These are phyloP conservation scores for Zootoca vivipara DNA, from an alignment of 2,113 vertebrate species.

Conservation along the genomic window DNA sequence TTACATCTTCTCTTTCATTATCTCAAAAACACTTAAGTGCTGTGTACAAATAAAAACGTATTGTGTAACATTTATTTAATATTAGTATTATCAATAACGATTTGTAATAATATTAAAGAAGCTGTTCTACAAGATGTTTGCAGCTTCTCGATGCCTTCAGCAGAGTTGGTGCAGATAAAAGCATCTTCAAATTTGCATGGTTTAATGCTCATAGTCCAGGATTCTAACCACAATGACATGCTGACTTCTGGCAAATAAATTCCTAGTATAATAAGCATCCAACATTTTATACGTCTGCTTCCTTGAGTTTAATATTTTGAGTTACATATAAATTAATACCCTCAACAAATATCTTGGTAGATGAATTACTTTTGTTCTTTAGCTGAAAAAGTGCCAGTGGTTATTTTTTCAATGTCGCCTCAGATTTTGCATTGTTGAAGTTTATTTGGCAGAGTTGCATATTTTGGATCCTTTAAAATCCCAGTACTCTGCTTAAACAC, in stretches of 20 bases:
- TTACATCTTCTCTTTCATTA: too few species aligned
- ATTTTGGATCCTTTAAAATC: background rate
- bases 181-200: background rate
- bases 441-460: background rate
- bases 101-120: background rate
- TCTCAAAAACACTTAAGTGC: too few species aligned
- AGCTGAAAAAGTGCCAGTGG: background rate
- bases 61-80: background rate
- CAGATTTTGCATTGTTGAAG: background rate
- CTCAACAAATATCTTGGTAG: background rate
- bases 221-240: background rate
- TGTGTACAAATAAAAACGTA: too few species aligned
- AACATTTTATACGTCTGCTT: background rate
- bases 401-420: background rate
- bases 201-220: background rate
- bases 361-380: constrained; percentile 21
- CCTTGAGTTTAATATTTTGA: background rate
- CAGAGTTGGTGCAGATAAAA: background rate
- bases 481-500: background rate
- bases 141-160: background rate
- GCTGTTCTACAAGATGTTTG: background rate
- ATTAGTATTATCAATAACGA: background rate
- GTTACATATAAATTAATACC: background rate
- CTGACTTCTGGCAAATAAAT: background rate
- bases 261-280: background rate